Conservation (phyloP, 2,113 vertebrate genomes). For the Oryzias woworae region DNA sequence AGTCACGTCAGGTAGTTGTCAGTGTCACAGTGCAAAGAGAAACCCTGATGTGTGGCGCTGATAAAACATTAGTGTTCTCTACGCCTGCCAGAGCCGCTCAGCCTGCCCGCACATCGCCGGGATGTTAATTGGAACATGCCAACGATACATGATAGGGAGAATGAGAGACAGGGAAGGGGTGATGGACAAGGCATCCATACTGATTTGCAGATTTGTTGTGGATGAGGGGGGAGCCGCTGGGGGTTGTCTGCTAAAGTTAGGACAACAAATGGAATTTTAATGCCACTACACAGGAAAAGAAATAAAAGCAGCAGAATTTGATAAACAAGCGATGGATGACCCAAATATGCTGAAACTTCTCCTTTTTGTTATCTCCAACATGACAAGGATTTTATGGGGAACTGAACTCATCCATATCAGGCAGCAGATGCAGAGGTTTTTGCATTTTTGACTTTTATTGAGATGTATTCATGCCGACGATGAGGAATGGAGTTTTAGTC, state of each 20-base stretch:
- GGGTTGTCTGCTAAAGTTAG: conserved; percentile 31
- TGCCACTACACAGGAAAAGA: conserved; percentile 6
- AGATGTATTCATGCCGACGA: not conserved
- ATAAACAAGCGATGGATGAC: not conserved
- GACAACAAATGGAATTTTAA: conserved; percentile 22
- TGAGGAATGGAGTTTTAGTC: not conserved
- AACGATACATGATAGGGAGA: conserved; percentile 19
- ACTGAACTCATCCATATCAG: not conserved
- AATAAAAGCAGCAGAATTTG: not conserved
- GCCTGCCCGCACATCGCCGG: conserved; percentile 18
- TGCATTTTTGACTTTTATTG: not conserved
- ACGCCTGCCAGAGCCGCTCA: conserved; percentile 51
- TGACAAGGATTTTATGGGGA: not conserved
- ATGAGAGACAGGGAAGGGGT: not conserved
- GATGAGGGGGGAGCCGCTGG: conserved; percentile 35
- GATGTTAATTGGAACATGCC: conserved; percentile 55
- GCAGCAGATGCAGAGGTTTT: too few relatives aligned
- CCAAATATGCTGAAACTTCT: not conserved
- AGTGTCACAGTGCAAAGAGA: conserved; percentile 36
- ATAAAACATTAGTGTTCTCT: conserved; percentile 54
- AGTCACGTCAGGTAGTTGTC: conserved; percentile 40
- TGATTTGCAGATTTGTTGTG: conserved; percentile 49
- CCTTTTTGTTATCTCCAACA: not conserved
- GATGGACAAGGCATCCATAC: conserved; percentile 35
- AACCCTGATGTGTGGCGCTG: conserved; percentile 48